A percentile compares a stretch with the other conserved stretches of the same genome.
Evolutionary conservation across 2,113 vertebrate genomes (phyloP).

Genomic region (Paradoxurus hermaphroditus): DNA sequence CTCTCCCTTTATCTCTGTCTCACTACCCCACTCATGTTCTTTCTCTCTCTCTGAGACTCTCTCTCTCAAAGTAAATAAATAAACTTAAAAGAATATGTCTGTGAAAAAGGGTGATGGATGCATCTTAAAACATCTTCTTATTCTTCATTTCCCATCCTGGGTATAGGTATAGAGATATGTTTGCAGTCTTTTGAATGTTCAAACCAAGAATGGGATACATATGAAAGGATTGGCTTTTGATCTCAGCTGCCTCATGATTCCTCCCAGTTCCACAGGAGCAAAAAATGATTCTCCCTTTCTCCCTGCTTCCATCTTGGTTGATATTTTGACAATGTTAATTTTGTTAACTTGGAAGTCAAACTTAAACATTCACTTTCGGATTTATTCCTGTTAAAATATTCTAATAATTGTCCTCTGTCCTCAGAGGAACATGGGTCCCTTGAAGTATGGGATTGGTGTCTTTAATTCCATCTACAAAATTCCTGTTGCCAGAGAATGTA

Average conservation of each 20-base stretch:
- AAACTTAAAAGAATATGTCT: not conserved
- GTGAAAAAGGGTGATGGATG: not conserved
- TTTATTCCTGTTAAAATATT: not conserved
- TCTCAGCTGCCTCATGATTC: not conserved
- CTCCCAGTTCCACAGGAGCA: not conserved
- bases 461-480: not conserved
- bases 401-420: not conserved
- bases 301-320: not conserved
- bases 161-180: accelerated
- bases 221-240: not conserved
- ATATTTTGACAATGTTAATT: not conserved
- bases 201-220: not conserved
- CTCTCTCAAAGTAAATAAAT: no score
- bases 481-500: not conserved
- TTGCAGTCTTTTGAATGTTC: not conserved
- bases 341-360: not conserved
- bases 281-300: not conserved
- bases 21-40: no score
- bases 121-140: not conserved
- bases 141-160: not conserved
- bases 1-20: no score
- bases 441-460: not conserved
- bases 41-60: no score
- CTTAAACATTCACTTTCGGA: not conserved
- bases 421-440: not conserved